phyloP scores from a whole-genome alignment of 2,797 vertebrate species.

The Echeneis naucrates region DNA sequence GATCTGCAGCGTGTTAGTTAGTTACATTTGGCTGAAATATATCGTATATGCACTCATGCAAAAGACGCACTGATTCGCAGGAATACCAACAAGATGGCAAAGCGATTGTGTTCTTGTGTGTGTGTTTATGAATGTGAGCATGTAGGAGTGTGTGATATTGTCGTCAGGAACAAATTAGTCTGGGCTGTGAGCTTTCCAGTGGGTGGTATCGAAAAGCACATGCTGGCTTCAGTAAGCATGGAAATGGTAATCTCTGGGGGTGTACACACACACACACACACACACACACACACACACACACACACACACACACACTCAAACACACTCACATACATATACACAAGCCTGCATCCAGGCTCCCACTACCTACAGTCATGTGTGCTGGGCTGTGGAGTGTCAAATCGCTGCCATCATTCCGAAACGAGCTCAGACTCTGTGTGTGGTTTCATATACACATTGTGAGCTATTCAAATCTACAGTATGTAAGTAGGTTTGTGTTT shows the following conservation, averaged over 20 bases:
- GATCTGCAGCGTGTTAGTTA: slow-evolving; percentile 24
- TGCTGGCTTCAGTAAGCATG: slow-evolving; percentile 51
- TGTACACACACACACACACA: background rate
- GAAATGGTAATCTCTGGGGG: slow-evolving; percentile 24
- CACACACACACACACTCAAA: slow-evolving; percentile 5
- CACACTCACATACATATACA: background rate
- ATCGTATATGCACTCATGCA: background rate
- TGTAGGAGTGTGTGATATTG: slow-evolving; percentile 58
- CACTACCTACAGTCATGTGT: slow-evolving; percentile 51
- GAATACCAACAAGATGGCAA: background rate
- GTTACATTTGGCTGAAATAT: slow-evolving; percentile 7
- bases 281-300: slow-evolving; percentile 7
- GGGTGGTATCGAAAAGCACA: slow-evolving; percentile 67
- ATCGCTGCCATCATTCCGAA: slow-evolving; percentile 38
- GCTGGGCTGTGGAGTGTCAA: slow-evolving; percentile 53
- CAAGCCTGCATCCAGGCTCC: background rate
- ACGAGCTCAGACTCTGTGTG: slow-evolving; percentile 50
- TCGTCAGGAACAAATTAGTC: slow-evolving; percentile 69
- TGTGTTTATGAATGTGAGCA: slow-evolving; percentile 15
- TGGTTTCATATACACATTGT: slow-evolving; percentile 1
- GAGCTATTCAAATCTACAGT: slow-evolving; percentile 24
- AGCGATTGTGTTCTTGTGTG: slow-evolving; percentile 2
- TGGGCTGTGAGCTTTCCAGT: slow-evolving; percentile 45
- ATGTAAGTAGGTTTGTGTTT: slow-evolving; percentile 19
- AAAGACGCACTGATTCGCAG: slow-evolving; percentile 19